These are phyloP conservation scores for Hippocampus barbouri DNA, from an alignment of 2,113 vertebrate genomes.

Conservation along the genomic window DNA sequence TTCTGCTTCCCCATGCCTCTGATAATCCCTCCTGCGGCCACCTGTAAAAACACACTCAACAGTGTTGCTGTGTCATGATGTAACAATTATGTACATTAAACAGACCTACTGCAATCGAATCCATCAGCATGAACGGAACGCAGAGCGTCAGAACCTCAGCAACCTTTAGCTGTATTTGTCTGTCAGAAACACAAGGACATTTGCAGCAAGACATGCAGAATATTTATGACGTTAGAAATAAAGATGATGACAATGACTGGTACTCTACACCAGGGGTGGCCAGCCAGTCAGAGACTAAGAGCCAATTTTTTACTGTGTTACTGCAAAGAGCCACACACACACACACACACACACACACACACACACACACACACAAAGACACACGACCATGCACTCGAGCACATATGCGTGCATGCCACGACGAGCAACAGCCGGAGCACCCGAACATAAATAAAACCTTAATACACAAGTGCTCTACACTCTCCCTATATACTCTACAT, in stretches of 20 bases:
- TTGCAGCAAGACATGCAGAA: background rate
- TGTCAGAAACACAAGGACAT: conserved; percentile 28
- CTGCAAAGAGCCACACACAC: too few species aligned
- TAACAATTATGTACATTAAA: background rate
- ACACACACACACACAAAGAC: too few species aligned
- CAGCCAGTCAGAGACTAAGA: too few species aligned
- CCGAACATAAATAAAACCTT: too few species aligned
- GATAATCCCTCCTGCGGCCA: conserved; percentile 66
- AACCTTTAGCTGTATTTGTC: conserved; percentile 61
- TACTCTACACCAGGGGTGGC: too few species aligned
- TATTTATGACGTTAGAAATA: background rate
- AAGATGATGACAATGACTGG: background rate
- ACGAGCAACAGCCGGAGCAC: too few species aligned
- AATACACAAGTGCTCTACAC: too few species aligned
- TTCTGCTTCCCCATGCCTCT: conserved; percentile 81
- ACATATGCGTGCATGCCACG: too few species aligned
- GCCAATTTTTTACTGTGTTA: too few species aligned
- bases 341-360: too few species aligned
- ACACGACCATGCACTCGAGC: too few species aligned
- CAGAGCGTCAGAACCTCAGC: conserved; percentile 58
- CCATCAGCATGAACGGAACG: conserved; percentile 60
- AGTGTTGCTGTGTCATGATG: background rate
- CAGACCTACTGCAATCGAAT: conserved; percentile 56
- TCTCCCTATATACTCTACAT: too few species aligned
- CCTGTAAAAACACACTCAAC: conserved; percentile 50